A percentile compares a stretch with the other conserved stretches of the same genome.
Conservation (phyloP, 2,797 vertebrate genomes). For the Peromyscus attwateri region DNA sequence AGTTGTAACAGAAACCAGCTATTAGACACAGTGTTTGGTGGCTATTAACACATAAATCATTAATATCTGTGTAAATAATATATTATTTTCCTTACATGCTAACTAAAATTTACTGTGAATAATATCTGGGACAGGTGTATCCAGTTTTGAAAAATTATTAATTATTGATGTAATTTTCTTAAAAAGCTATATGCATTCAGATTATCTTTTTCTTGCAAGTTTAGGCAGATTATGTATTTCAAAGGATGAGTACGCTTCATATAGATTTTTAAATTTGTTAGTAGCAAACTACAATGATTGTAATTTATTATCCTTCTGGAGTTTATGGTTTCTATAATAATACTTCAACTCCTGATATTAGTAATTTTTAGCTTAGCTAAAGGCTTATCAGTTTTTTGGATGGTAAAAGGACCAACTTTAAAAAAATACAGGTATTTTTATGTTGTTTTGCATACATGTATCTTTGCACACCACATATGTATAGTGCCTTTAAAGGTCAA, state of each 20-base stretch:
- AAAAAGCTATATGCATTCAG: not conserved
- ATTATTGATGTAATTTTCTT: not conserved
- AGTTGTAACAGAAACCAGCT: not conserved
- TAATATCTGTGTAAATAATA: not conserved
- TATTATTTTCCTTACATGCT: slow-evolving; percentile 20
- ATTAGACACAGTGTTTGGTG: not conserved
- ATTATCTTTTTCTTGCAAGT: not conserved
- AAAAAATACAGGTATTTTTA: not conserved
- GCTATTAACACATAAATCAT: not conserved
- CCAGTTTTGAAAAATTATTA: not conserved
- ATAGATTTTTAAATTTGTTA: not conserved
- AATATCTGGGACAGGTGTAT: not conserved
- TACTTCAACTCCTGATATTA: not conserved
- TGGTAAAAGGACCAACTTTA: not conserved
- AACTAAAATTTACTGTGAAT: slow-evolving; percentile 13
- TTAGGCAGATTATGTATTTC: not conserved
- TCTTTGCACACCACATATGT: not conserved
- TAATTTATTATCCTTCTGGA: not conserved
- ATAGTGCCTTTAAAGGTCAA: not conserved
- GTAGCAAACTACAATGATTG: not conserved
- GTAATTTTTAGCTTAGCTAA: not conserved
- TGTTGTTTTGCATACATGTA: not conserved
- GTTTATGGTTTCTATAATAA: not conserved
- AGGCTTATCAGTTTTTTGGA: not conserved
- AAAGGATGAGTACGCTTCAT: not conserved